Evolutionary conservation across 2,113 vertebrate genomes (phyloP).

Genomic region (Amphiprion ocellaris): DNA sequence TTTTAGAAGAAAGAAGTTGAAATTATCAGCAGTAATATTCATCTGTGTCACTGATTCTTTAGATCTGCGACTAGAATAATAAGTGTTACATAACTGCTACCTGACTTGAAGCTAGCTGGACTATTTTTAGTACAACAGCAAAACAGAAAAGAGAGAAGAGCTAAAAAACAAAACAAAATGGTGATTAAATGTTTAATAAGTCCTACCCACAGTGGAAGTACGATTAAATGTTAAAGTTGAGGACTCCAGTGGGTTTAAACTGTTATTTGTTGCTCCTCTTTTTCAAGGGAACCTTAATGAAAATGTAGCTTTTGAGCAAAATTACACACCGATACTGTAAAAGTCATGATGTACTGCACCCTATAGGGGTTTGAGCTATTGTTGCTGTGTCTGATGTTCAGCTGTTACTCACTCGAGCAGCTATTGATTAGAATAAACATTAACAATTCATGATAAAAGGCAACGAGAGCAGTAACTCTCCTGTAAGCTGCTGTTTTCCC

Average conservation of each 20-base stretch:
- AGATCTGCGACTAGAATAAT: slow-evolving; percentile 21
- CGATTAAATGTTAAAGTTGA: slow-evolving; percentile 14
- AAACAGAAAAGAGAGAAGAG: neutral
- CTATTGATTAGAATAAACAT: slow-evolving; percentile 19
- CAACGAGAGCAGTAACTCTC: neutral
- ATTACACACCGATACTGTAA: neutral
- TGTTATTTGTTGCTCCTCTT: neutral
- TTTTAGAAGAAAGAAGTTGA: neutral
- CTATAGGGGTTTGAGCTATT: slow-evolving; percentile 18
- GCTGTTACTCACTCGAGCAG: slow-evolving; percentile 7
- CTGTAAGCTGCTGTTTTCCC: neutral
- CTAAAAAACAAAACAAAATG: slow-evolving; percentile 7
- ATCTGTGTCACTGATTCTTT: slow-evolving; percentile 8
- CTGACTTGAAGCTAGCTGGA: slow-evolving; percentile 13
- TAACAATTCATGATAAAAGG: slow-evolving; percentile 14
- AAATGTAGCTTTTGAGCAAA: neutral
- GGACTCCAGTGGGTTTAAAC: neutral
- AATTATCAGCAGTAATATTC: neutral
- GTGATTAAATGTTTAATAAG: slow-evolving; percentile 58
- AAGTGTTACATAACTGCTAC: slow-evolving; percentile 34
- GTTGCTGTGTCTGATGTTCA: neutral
- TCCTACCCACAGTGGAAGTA: slow-evolving; percentile 1
- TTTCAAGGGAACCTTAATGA: neutral
- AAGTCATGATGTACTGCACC: neutral
- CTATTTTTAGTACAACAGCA: slow-evolving; percentile 34